These are phyloP conservation scores for Aporophyla lueneburgensis DNA, from an alignment of 2,888 invertebrate species.

Conservation along the genomic window DNA sequence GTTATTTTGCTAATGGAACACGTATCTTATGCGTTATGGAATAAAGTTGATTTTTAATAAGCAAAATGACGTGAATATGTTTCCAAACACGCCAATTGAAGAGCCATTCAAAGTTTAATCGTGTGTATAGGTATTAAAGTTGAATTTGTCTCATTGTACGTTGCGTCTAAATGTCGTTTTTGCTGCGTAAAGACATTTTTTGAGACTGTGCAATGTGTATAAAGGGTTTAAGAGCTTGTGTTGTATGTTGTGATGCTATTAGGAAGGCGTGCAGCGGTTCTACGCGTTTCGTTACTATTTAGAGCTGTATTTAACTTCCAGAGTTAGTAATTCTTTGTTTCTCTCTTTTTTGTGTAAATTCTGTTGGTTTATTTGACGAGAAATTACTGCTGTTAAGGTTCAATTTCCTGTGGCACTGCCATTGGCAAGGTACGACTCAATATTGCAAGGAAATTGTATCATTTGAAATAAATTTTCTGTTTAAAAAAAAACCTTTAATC, in stretches of 20 bases:
- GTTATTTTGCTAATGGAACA: neutral
- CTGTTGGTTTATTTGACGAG: constrained; percentile 11
- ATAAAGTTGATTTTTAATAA: neutral
- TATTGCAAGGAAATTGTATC: neutral
- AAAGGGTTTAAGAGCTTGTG: constrained; percentile 36
- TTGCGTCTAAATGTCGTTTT: constrained; percentile 19
- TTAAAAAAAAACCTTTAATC: neutral
- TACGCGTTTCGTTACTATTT: constrained; percentile 30
- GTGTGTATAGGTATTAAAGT: neutral
- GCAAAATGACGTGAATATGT: neutral
- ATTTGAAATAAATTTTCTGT: neutral
- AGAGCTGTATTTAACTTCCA: constrained; percentile 58
- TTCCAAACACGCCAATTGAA: neutral
- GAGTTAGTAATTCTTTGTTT: constrained; percentile 54
- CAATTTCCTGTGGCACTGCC: too few species aligned
- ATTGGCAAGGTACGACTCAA: neutral
- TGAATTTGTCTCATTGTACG: constrained; percentile 6
- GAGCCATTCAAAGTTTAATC: neutral
- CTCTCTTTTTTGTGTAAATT: constrained; percentile 20
- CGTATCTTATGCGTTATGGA: fast-evolving
- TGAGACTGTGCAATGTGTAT: constrained; percentile 52
- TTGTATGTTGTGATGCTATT: constrained; percentile 37
- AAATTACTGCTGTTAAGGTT: too few species aligned
- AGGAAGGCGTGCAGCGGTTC: neutral
- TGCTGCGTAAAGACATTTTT: constrained; percentile 52